These are phyloP conservation scores for Empidonax alnorum DNA, from an alignment of 2,113 vertebrate genomes.

Conservation along the genomic window DNA sequence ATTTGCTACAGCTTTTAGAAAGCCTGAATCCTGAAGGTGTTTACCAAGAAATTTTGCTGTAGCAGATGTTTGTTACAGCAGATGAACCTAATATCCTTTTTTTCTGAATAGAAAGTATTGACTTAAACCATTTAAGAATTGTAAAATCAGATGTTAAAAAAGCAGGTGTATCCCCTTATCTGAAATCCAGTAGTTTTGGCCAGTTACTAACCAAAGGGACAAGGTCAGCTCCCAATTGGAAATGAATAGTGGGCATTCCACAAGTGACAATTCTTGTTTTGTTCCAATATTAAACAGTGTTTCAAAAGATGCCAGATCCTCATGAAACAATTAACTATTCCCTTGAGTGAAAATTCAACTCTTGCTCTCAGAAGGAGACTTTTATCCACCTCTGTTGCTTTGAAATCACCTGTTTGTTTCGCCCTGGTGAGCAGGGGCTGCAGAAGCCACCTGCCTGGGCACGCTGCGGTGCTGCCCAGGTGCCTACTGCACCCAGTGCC, in stretches of 20 bases:
- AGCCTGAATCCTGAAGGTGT: neutral
- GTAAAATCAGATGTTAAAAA: neutral
- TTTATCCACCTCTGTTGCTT: neutral
- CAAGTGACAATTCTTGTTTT: neutral
- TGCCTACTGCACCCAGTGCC: rapidly evolving
- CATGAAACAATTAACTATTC: neutral
- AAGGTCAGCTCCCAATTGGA: neutral
- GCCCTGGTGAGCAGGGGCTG: neutral
- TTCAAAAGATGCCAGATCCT: neutral
- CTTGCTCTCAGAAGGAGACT: neutral
- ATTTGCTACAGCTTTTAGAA: neutral
- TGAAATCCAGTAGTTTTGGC: neutral
- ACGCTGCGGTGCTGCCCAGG: rapidly evolving
- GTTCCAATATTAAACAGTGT: neutral
- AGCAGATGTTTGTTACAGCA: neutral
- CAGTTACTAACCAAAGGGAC: neutral
- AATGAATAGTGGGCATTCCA: neutral
- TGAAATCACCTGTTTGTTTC: neutral
- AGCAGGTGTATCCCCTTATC: neutral
- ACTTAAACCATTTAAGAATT: neutral
- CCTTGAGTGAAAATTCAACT: neutral
- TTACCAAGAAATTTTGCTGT: neutral
- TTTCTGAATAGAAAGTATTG: neutral
- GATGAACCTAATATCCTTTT: neutral
- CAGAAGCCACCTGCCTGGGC: neutral